These are phyloP conservation scores for Sparus aurata DNA, from an alignment of 2,797 vertebrate species.

Conservation along the genomic window DNA sequence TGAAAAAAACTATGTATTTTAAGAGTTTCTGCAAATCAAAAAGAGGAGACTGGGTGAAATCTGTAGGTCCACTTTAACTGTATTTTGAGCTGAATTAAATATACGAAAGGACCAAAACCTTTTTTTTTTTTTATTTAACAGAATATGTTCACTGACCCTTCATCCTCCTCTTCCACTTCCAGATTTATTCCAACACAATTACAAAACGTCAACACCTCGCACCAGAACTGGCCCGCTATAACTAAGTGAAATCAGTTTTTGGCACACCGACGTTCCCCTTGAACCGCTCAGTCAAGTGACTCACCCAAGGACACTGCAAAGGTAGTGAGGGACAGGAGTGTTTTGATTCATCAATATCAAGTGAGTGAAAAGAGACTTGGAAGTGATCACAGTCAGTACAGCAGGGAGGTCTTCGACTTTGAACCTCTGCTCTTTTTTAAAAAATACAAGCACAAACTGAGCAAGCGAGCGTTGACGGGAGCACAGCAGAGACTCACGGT, in stretches of 20 bases:
- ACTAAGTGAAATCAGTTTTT: background rate
- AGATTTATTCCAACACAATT: background rate
- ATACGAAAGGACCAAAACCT: background rate
- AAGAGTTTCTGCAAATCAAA: too few relatives aligned
- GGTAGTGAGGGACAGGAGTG: background rate
- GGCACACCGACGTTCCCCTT: background rate
- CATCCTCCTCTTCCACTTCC: background rate
- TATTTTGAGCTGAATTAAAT: background rate
- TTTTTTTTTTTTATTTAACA: too few relatives aligned
- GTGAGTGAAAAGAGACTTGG: background rate
- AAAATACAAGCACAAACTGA: background rate
- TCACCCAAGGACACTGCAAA: conserved; percentile 1
- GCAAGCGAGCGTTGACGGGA: background rate
- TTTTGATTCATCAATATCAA: conserved; percentile 16
- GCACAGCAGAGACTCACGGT: conserved; percentile 88
- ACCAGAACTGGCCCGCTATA: background rate
- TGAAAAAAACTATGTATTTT: background rate
- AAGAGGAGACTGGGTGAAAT: background rate
- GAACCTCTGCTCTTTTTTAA: background rate
- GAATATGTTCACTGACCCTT: background rate
- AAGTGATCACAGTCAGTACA: background rate
- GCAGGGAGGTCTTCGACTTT: background rate
- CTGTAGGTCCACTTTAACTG: background rate
- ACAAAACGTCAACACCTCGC: background rate
- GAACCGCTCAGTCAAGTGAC: conserved; percentile 20